Evolutionary conservation across 2,113 vertebrate species (phyloP).

Genomic region (Pteropus alecto): DNA sequence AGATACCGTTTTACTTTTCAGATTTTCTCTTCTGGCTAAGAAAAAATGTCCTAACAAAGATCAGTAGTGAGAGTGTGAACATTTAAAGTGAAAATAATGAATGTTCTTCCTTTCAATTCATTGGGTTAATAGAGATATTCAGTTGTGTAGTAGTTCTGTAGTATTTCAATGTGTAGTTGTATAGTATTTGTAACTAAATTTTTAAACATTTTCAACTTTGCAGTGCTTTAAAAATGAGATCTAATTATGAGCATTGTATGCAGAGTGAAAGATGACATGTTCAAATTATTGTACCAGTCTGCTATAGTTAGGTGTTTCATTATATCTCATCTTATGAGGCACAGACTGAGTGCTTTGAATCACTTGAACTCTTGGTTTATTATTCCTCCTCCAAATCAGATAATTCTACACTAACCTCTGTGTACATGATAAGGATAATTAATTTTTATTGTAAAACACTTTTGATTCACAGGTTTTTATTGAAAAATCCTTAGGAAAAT

Average conservation of each 20-base stretch:
- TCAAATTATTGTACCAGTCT: not conserved
- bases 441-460: constrained; percentile 41
- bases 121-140: not conserved
- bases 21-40: not conserved
- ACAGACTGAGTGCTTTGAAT: not conserved
- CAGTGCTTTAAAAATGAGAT: not conserved
- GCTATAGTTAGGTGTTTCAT: rapidly evolving
- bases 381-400: not conserved
- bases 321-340: not conserved
- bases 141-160: not conserved
- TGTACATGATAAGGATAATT: not conserved
- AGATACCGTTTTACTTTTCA: not conserved
- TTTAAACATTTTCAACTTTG: not conserved
- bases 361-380: not conserved
- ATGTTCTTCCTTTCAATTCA: not conserved
- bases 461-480: not conserved
- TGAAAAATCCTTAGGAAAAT: not conserved
- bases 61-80: not conserved
- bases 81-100: not conserved
- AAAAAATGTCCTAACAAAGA: not conserved
- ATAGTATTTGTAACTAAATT: not conserved
- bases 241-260: not conserved
- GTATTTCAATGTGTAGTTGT: not conserved
- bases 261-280: not conserved
- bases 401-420: not conserved